Evolutionary conservation across 2,797 vertebrate genomes (phyloP).

Genomic region (Crenichthys baileyi): DNA sequence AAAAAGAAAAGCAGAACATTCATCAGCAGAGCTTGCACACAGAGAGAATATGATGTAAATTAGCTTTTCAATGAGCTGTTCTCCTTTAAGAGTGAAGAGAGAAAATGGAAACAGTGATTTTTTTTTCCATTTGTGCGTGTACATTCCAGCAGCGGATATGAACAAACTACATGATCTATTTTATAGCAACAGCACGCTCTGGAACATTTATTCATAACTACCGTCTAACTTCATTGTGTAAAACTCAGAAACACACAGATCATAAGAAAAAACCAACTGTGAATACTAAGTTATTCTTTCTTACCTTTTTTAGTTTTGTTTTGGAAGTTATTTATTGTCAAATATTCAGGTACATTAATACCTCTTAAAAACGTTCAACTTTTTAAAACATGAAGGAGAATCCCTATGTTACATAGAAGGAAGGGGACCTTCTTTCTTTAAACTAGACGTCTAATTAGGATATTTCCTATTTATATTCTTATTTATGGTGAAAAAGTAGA

Average conservation of each 20-base stretch:
- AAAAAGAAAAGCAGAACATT: conserved; percentile 19
- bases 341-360: not conserved
- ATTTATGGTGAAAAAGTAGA: not conserved
- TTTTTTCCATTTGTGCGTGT: not conserved
- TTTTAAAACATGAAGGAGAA: too few species aligned
- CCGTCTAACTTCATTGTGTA: not conserved
- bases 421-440: not conserved
- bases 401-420: not conserved
- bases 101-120: conserved; percentile 3
- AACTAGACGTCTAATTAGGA: not conserved
- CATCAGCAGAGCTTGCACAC: conserved; percentile 12
- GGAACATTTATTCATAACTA: conserved; percentile 25
- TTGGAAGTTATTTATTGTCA: not conserved
- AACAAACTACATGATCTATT: conserved; percentile 1
- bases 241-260: not conserved
- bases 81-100: conserved; percentile 5
- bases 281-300: too few species aligned
- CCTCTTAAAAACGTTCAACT: not conserved
- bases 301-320: too few species aligned
- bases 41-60: conserved; percentile 18
- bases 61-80: conserved; percentile 19
- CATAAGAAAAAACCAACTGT: too few species aligned
- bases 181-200: not conserved
- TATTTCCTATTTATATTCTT: not conserved
- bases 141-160: not conserved